Base-by-base conservation (phyloP, 2,113 vertebrate genomes). In the Microcebus ravelobensis region DNA sequence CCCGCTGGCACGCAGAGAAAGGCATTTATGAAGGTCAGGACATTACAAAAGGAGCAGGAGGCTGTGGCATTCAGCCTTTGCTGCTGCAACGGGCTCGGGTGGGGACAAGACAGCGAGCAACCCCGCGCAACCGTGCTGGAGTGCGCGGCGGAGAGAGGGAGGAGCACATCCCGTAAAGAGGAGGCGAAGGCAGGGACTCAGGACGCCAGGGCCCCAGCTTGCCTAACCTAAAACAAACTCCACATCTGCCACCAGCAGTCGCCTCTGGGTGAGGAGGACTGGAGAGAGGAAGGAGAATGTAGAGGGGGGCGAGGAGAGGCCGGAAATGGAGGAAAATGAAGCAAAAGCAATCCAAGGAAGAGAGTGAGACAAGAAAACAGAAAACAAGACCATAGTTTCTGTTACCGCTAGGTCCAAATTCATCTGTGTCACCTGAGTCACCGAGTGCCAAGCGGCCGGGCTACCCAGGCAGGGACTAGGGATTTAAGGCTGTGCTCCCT, bases 61-160 rank as follows among this genome's bases (percentile, higher is more conserved):
- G 29, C 8, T 4, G 27, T 50, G 90, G 59, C n/a, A 67, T 91
- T 83, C 27, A 6, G 20, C 20, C 63, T 82, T 82, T 0, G 29
- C 34, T 34, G 20, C 81, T 0, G 3, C 52, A 39, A 13, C 13
- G 1, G 1, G 39, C 57, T 63, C 42, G 0, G 3, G 17, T 27
- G 55, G 63, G 39, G 52, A 71, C 45, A 23, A 36, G 50, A 45
- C 21, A 50, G 63, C 34, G 14, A 21, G 45, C 42, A 21, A 50
- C 9, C 0, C 25, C 13, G n/a, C 39, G 39, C 42, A 21, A 50
- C 9, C 0, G 25, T 20, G 39, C 48, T 50, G 23, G 39, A 18
- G 14, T 13, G 34, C 31, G 31, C 50, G 27, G n/a, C 52, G 70
- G 29, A 48, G 34, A 17, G 2, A 6, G 39, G 89, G 48, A 5